Percentiles rank a stretch among this genome's conserved stretches.
These are phyloP conservation scores for Cerceris ruficornis DNA, from an alignment of 2,888 invertebrate genomes.

Conservation along the genomic window DNA sequence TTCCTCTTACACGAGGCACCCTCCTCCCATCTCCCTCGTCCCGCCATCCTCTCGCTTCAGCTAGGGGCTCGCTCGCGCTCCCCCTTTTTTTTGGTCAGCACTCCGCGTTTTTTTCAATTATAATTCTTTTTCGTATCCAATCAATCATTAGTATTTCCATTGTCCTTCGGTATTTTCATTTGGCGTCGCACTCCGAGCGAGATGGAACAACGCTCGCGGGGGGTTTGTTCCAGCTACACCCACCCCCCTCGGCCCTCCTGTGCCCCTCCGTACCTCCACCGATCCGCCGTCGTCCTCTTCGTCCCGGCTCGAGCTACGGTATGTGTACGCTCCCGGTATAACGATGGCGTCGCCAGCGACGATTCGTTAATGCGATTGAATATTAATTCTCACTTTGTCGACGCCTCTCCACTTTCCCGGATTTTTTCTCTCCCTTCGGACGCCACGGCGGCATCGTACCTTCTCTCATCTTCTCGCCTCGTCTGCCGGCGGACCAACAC, in stretches of 20 bases:
- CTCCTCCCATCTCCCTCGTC: slow-evolving; percentile 31
- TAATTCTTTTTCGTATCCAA: slow-evolving; percentile 82
- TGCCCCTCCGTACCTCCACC: slow-evolving; percentile 1
- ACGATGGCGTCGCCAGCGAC: slow-evolving; percentile 76
- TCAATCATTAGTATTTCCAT: slow-evolving; percentile 82
- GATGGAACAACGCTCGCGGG: slow-evolving; percentile 58
- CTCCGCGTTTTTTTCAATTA: slow-evolving; percentile 81
- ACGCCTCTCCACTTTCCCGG: slow-evolving; percentile 65
- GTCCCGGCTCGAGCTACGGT: slow-evolving; percentile 26
- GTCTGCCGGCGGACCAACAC: slow-evolving; percentile 64
- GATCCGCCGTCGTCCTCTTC: neutral
- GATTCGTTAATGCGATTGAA: slow-evolving; percentile 81
- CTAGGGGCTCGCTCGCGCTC: slow-evolving; percentile 7
- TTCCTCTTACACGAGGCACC: slow-evolving; percentile 25
- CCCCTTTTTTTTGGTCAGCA: slow-evolving; percentile 71
- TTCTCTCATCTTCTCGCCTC: neutral
- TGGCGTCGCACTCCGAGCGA: slow-evolving; percentile 76
- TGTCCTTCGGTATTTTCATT: slow-evolving; percentile 82
- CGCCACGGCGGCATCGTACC: too few relatives aligned
- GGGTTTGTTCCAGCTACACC: slow-evolving; percentile 8
- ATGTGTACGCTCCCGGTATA: slow-evolving; percentile 62
- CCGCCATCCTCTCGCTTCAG: slow-evolving; percentile 12
- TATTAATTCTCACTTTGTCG: slow-evolving; percentile 79
- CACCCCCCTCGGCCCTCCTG: slow-evolving; percentile 29
- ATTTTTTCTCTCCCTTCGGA: slow-evolving; percentile 57